phyloP scores from a whole-genome alignment of 2,888 invertebrate genomes.

The Laspeyria flexula region DNA sequence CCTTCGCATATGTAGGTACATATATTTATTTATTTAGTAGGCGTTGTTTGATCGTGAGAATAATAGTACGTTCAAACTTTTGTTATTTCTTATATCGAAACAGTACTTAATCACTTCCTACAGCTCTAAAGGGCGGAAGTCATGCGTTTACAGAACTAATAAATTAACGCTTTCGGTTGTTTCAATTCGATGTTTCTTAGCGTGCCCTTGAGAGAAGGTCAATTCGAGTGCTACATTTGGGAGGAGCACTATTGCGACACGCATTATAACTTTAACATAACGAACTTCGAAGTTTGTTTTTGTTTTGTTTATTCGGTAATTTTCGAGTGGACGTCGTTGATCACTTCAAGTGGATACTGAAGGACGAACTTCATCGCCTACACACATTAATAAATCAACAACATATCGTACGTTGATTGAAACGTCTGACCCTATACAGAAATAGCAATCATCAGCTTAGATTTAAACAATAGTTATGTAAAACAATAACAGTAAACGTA shows the following conservation, averaged over 20 bases:
- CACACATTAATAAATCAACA: conserved; percentile 48
- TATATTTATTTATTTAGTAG: conserved; percentile 49
- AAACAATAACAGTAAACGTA: conserved; percentile 9
- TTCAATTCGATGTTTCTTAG: conserved; percentile 66
- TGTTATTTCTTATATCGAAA: conserved; percentile 73
- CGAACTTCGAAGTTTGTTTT: conserved; percentile 60
- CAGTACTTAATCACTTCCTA: conserved; percentile 82
- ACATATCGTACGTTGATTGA: conserved; percentile 37
- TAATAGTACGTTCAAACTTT: conserved; percentile 72
- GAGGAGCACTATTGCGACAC: conserved; percentile 69
- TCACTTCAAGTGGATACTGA: conserved; percentile 68
- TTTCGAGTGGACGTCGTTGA: conserved; percentile 73
- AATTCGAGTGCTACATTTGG: conserved; percentile 64
- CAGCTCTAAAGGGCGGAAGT: conserved; percentile 82
- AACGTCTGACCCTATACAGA: conserved; percentile 28
- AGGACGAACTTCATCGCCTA: conserved; percentile 64
- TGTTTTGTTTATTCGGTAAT: conserved; percentile 73
- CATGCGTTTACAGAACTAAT: conserved; percentile 77
- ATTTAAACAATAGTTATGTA: conserved; percentile 1
- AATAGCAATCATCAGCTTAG: conserved; percentile 26
- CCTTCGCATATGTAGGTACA: conserved; percentile 56
- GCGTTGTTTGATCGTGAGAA: conserved; percentile 74
- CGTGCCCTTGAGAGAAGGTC: conserved; percentile 78
- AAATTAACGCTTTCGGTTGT: conserved; percentile 75
- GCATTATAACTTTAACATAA: conserved; percentile 66